Percentiles rank a stretch among this genome's conserved stretches.
These are phyloP conservation scores for Semaprochilodus insignis DNA, from an alignment of 2,797 vertebrate genomes.

Conservation along the genomic window DNA sequence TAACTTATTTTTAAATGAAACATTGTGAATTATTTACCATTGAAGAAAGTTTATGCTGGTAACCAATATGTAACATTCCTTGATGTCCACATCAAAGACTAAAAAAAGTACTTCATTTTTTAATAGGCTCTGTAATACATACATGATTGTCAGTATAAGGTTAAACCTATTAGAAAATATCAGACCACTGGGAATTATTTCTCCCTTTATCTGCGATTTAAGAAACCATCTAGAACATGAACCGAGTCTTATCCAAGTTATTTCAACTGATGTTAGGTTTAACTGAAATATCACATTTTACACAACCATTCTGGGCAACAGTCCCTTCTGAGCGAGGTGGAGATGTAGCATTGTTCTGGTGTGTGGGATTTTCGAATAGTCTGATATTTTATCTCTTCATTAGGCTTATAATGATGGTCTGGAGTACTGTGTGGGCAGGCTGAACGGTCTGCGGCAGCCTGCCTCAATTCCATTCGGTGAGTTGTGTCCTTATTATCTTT, in stretches of 20 bases:
- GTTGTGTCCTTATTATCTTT: conserved; percentile 60
- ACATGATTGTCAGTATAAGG: background rate
- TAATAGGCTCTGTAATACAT: background rate
- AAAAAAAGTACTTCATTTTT: too few relatives aligned
- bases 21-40: too few relatives aligned
- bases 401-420: conserved; percentile 53
- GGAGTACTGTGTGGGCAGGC: conserved; percentile 53
- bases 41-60: too few relatives aligned
- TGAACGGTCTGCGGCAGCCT: conserved; percentile 42
- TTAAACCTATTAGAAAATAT: background rate
- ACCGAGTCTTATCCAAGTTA: background rate
- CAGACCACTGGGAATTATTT: background rate
- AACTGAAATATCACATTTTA: background rate
- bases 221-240: background rate
- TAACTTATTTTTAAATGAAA: too few relatives aligned
- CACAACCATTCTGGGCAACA: background rate
- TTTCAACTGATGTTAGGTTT: background rate
- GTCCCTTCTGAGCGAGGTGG: background rate
- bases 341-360: conserved; percentile 20
- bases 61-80: background rate
- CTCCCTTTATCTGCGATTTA: background rate
- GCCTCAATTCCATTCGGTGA: conserved; percentile 53
- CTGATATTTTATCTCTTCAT: conserved; percentile 57
- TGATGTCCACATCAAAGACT: too few relatives aligned
- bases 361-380: conserved; percentile 43